These are phyloP conservation scores for Callosobruchus maculatus DNA, from an alignment of 2,888 invertebrate genomes.

Conservation along the genomic window DNA sequence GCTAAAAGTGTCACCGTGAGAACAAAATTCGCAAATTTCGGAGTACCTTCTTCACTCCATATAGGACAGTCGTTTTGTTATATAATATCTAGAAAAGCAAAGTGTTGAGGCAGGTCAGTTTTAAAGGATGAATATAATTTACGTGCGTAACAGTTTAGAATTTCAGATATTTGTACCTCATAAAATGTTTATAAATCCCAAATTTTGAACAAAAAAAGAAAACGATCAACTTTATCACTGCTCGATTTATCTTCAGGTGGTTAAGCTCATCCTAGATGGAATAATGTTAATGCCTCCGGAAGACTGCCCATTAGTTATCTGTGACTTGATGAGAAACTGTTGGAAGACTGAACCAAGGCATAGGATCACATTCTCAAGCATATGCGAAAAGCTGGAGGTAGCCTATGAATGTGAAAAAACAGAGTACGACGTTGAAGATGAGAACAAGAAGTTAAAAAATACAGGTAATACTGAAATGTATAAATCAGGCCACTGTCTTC, in stretches of 20 bases:
- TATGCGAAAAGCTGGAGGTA: slow-evolving; percentile 62
- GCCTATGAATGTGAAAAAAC: slow-evolving; percentile 29
- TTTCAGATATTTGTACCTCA: too few species aligned
- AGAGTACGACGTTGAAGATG: slow-evolving; percentile 8
- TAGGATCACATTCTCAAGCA: slow-evolving; percentile 68
- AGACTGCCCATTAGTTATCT: slow-evolving; percentile 68
- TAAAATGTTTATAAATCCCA: too few species aligned
- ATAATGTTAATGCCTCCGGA: slow-evolving; percentile 77
- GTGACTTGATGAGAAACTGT: slow-evolving; percentile 73
- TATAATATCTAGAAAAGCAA: too few species aligned
- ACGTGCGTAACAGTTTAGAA: too few species aligned
- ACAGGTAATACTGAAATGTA: background rate
- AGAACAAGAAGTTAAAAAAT: slow-evolving; percentile 4
- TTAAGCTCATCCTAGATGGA: slow-evolving; percentile 75
- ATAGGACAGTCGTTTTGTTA: too few species aligned
- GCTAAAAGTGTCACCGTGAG: too few species aligned
- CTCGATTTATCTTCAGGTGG: slow-evolving; percentile 24
- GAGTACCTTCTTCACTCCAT: too few species aligned
- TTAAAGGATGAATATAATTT: too few species aligned
- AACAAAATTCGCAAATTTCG: too few species aligned
- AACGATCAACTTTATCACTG: background rate
- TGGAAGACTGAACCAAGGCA: slow-evolving; percentile 80
- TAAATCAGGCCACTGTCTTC: too few species aligned
- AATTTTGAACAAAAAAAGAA: background rate
- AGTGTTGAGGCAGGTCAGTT: too few species aligned